Evolutionary conservation across 2,797 vertebrate species (phyloP), one percentile per base, ranked within the genome.

Genomic region (Oceanodroma leucorhoa): DNA sequence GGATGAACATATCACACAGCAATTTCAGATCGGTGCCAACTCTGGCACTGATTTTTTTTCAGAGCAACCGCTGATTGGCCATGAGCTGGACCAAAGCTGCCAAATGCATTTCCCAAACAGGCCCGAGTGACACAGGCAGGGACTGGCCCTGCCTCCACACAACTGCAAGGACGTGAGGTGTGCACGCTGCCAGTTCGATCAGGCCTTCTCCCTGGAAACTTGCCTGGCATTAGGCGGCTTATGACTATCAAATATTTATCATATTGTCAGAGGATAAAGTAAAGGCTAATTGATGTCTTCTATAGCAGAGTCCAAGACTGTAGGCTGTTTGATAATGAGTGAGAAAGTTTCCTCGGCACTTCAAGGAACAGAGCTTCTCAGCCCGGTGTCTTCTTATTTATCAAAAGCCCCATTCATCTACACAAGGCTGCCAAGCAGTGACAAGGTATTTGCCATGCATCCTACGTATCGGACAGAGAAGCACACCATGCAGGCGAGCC

Each of bases 161-260:
- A 69, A 61, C 43, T 64, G 51, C 55, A 80, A 62, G 51, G 76
- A 64, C 3, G 0, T 67, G 45, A 71, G 36, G 20, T 30, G 1
- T 79, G 19, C 4, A 11, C 0, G 2, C 11, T 87, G 65, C 46
- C 24, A 53, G 48, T 72, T 88, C 1, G 0, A 36, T 80, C n/a
- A 45, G 58, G 27, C 60, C 73, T 85, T 77, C 21, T 93, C 51
- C 32, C 36, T 83, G 61, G 71, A 89, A 93, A 90, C 27, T 66
- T 84, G 20, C 16, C 41, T 87, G 48, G 23, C 53, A 65, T 80
- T 87, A 84, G 46, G 38, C 1, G 4, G 24, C 8, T 81, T 90
- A 72, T 40, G 20, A 65, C 45, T 71, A 64, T 91, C 16, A 93
- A 94, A 85, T 88, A 92, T 87, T 93, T 83, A 91, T 90, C 55